A percentile compares a stretch with the other conserved stretches of the same genome.
phyloP scores from a whole-genome alignment of 2,113 vertebrate species.

The Asarcornis scutulata region DNA sequence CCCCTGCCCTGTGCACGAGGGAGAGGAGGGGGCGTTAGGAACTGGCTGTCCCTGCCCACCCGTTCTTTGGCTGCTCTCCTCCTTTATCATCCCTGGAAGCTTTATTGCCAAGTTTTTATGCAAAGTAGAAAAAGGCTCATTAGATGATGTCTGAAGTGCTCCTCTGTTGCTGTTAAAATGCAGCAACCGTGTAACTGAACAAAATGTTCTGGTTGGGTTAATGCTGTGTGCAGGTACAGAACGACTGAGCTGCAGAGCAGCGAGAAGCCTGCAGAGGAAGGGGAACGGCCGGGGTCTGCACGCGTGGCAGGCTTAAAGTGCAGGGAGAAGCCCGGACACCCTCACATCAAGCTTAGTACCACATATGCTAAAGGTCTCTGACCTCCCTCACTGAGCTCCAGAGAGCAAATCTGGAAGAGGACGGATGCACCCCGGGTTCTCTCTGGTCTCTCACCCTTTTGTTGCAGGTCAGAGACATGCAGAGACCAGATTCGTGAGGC shows the following conservation, averaged over 20 bases:
- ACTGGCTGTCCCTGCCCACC: neutral
- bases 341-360: neutral
- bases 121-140: conserved; percentile 24
- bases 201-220: conserved; percentile 9
- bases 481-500: neutral
- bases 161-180: neutral
- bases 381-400: neutral
- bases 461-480: neutral
- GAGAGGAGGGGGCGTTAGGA: neutral
- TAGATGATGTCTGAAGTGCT: conserved; percentile 2
- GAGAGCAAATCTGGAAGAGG: neutral
- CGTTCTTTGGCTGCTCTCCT: conserved; percentile 10
- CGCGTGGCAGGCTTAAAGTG: neutral
- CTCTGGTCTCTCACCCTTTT: neutral
- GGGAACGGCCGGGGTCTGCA: neutral
- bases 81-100: neutral
- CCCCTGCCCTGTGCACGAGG: neutral
- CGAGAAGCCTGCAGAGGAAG: neutral
- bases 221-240: neutral
- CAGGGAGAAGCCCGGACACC: neutral
- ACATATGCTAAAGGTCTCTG: neutral
- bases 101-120: conserved; percentile 25
- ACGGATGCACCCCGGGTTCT: neutral
- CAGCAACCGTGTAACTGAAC: conserved; percentile 6
- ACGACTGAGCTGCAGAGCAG: neutral